phyloP scores from a whole-genome alignment of 2,113 vertebrate species.

The Centropus bengalensis region DNA sequence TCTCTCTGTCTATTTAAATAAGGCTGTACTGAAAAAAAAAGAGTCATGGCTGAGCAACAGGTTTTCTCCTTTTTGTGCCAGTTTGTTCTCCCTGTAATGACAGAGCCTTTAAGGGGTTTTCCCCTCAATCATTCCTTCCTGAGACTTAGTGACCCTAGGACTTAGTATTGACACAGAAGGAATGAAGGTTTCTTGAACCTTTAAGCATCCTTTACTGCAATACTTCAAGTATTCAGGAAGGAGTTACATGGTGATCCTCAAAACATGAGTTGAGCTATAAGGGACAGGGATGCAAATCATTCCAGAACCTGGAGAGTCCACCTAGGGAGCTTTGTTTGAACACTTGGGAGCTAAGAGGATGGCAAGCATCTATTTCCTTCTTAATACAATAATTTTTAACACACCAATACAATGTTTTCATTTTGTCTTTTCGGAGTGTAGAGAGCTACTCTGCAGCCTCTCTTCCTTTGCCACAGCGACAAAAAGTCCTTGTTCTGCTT shows the following conservation, averaged over 20 bases:
- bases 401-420: background rate
- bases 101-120: background rate
- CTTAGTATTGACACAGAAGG: background rate
- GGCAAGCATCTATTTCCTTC: background rate
- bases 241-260: background rate
- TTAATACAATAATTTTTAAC: background rate
- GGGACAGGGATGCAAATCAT: background rate
- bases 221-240: background rate
- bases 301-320: background rate
- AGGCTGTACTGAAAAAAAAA: background rate
- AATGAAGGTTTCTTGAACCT: background rate
- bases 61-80: background rate
- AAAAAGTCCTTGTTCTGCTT: background rate
- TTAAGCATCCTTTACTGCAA: background rate
- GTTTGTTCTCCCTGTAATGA: background rate
- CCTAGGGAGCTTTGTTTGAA: background rate
- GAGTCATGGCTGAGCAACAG: background rate
- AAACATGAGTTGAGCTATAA: background rate
- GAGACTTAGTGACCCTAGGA: background rate
- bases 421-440: background rate
- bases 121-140: background rate
- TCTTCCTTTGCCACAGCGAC: fast-evolving
- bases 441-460: background rate
- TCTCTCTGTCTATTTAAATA: background rate
- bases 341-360: background rate